Conservation (phyloP, 2,888 invertebrate species). For the Ichneumon xanthorius region DNA sequence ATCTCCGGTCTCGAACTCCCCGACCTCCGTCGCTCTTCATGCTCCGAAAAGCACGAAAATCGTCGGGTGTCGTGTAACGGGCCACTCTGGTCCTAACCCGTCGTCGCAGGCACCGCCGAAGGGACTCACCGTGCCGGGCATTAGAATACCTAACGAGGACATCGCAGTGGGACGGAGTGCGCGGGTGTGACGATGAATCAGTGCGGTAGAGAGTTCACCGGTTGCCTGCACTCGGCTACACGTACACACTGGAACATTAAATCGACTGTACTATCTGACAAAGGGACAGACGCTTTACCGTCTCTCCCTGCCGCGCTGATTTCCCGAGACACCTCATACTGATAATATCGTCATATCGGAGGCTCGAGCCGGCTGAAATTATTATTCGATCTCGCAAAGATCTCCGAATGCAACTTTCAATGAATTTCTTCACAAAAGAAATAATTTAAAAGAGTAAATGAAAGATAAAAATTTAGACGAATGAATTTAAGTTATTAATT, state of each 20-base stretch:
- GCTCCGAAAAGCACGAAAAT: conserved; percentile 73
- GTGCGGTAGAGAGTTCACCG: conserved; percentile 76
- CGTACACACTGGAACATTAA: conserved; percentile 79
- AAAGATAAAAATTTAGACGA: neutral
- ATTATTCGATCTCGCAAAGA: neutral
- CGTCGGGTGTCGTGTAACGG: conserved; percentile 65
- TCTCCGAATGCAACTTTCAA: neutral
- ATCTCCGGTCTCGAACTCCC: conserved; percentile 32
- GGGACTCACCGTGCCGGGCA: conserved; percentile 69
- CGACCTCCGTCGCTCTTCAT: conserved; percentile 68
- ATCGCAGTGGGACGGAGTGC: conserved; percentile 80
- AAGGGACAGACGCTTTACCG: conserved; percentile 56
- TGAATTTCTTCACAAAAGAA: neutral
- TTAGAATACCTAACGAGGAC: conserved; percentile 85
- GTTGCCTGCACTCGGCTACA: conserved; percentile 37
- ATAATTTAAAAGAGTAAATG: neutral
- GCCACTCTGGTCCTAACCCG: conserved; percentile 31
- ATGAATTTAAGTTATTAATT: neutral
- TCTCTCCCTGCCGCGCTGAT: conserved; percentile 14
- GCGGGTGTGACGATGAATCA: conserved; percentile 85
- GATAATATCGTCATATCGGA: neutral
- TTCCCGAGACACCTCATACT: conserved; percentile 31
- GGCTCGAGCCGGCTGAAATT: neutral
- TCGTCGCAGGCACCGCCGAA: conserved; percentile 47
- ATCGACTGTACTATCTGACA: conserved; percentile 79